Conservation (phyloP, 1,140 invertebrate species). For the Cephus cinctus region DNA sequence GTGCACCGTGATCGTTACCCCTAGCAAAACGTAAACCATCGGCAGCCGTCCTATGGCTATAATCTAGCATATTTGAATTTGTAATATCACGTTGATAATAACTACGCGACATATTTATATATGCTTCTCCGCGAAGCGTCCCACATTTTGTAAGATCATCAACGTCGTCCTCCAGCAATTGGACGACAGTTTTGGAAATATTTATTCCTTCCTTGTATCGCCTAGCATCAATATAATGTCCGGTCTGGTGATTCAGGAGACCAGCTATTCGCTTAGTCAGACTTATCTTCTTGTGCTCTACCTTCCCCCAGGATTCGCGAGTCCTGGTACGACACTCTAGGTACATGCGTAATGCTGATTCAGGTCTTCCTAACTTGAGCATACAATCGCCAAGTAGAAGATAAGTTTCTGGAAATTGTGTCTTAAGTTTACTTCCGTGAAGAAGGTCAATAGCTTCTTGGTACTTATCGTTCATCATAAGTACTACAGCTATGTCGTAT, state of each 20-base stretch:
- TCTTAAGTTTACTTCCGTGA: conserved; percentile 9
- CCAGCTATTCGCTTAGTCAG: conserved; percentile 17
- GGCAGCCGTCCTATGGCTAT: conserved; percentile 1
- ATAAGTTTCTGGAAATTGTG: conserved; percentile 13
- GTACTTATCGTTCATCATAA: conserved; percentile 14
- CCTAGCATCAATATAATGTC: neutral
- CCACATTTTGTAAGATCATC: conserved; percentile 4
- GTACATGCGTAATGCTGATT: conserved; percentile 17
- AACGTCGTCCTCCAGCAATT: conserved; percentile 8
- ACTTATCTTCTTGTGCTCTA: neutral
- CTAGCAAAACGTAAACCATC: conserved; percentile 18
- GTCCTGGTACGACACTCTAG: conserved; percentile 9
- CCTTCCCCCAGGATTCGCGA: neutral
- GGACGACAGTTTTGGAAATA: conserved; percentile 1
- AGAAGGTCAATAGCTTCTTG: conserved; percentile 9
- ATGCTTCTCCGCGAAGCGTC: conserved; percentile 10
- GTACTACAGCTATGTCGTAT: conserved; percentile 20
- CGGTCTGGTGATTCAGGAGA: conserved; percentile 17
- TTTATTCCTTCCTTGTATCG: conserved; percentile 2
- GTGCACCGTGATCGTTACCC: conserved; percentile 6
- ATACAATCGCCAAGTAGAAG: conserved; percentile 20
- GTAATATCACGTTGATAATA: conserved; percentile 9
- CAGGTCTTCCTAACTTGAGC: neutral
- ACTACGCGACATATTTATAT: conserved; percentile 9
- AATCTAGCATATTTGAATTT: too few species aligned